A percentile compares a stretch with the other conserved stretches of the same genome.
Evolutionary conservation across 1,140 invertebrate genomes (phyloP).

Genomic region (Octopus sinensis): DNA sequence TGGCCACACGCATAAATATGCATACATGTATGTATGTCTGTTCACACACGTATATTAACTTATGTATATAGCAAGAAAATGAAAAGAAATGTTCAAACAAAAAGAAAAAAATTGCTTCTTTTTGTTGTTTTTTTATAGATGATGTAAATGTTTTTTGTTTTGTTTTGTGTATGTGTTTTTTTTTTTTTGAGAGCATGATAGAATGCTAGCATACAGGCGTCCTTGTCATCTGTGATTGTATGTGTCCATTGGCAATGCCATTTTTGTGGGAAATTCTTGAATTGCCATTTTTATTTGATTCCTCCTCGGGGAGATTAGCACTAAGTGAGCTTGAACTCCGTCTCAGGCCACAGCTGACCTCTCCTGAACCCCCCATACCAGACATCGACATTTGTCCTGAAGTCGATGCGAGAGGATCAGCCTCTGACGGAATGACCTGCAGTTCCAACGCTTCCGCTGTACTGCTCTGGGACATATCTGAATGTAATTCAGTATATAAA

Average conservation of each 20-base stretch:
- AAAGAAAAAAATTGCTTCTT: no score
- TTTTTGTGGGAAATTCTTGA: not conserved
- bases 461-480: not conserved
- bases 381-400: not conserved
- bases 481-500: not conserved
- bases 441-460: not conserved
- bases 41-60: no score
- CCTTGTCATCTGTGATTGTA: slow-evolving; percentile 9
- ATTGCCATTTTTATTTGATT: not conserved
- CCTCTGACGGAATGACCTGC: not conserved
- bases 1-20: no score
- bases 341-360: slow-evolving; percentile 62
- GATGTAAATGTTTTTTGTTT: no score
- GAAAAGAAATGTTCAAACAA: no score
- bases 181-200: no score
- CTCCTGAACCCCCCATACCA: slow-evolving; percentile 75
- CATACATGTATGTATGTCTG: no score
- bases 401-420: not conserved
- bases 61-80: no score
- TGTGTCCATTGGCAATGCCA: slow-evolving; percentile 16
- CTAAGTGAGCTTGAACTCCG: not conserved
- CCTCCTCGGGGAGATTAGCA: slow-evolving; percentile 36
- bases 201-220: slow-evolving; percentile 7
- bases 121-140: no score
- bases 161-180: no score